Conservation (phyloP, 2,888 invertebrate species). For the Seira sanloemensis region DNA sequence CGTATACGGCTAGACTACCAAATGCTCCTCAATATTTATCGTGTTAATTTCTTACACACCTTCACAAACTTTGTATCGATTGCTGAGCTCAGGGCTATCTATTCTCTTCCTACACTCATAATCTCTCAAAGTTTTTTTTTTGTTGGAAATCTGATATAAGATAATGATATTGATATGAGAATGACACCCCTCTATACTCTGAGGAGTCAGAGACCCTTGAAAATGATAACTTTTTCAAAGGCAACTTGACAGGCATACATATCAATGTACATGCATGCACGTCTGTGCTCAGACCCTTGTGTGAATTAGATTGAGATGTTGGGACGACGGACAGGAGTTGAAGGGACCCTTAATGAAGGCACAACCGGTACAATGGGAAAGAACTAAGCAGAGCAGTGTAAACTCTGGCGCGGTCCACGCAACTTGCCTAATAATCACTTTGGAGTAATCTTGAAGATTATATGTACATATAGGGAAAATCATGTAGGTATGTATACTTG, state of each 20-base stretch:
- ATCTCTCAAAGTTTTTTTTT: neutral
- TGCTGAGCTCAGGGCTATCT: too few species aligned
- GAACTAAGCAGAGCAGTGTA: neutral
- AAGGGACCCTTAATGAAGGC: conserved; percentile 53
- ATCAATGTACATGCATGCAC: neutral
- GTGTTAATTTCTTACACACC: neutral
- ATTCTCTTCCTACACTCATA: neutral
- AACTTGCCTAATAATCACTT: neutral
- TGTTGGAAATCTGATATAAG: neutral
- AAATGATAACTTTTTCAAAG: conserved; percentile 9
- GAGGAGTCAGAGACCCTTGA: neutral
- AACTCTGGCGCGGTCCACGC: neutral
- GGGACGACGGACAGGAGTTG: conserved; percentile 28
- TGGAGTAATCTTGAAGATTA: neutral
- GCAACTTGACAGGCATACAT: conserved; percentile 31
- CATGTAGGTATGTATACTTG: neutral
- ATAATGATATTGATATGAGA: neutral
- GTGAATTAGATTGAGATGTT: conserved; percentile 38
- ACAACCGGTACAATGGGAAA: conserved; percentile 1
- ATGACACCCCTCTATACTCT: neutral
- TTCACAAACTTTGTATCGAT: neutral
- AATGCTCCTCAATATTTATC: neutral
- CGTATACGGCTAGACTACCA: neutral
- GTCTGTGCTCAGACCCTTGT: conserved; percentile 25
- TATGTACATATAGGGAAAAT: neutral